phyloP scores from a whole-genome alignment of 2,113 vertebrate species.

The Cricetomys ansorgei region DNA sequence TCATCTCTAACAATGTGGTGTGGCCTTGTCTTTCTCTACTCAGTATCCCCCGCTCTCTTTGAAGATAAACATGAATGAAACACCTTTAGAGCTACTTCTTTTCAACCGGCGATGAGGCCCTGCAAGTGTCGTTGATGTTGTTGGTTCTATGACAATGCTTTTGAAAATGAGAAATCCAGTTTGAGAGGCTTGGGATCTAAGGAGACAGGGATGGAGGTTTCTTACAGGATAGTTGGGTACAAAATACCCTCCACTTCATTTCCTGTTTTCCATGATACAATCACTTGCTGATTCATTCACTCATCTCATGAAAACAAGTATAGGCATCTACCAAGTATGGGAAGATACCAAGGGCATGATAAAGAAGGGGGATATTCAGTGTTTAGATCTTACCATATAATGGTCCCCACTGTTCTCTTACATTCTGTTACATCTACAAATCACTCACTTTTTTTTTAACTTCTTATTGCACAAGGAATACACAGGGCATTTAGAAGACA shows the following conservation, averaged over 20 bases:
- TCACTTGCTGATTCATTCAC: background rate
- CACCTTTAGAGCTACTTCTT: background rate
- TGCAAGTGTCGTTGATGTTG: background rate
- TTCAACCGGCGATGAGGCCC: background rate
- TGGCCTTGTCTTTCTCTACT: background rate
- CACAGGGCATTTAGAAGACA: slow-evolving; percentile 10
- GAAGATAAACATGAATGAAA: background rate
- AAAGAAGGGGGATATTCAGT: background rate
- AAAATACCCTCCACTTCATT: background rate
- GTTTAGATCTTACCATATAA: background rate
- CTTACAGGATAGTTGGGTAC: background rate
- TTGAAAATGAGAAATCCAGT: background rate
- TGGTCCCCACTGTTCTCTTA: background rate
- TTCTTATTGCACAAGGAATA: slow-evolving; percentile 2
- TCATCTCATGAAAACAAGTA: background rate
- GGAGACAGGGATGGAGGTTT: background rate
- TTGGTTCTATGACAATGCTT: background rate
- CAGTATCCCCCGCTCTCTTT: background rate
- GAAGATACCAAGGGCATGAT: background rate
- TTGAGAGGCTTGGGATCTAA: background rate
- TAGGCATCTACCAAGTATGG: background rate
- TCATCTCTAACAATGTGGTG: background rate
- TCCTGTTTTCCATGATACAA: background rate
- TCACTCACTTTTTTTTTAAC: slow-evolving; percentile 31
- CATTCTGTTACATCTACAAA: slow-evolving; percentile 2